Evolutionary conservation across 2,888 invertebrate genomes (phyloP), one percentile per base, ranked within the genome.

Genomic region (Lasioglossum pauxillum): DNA sequence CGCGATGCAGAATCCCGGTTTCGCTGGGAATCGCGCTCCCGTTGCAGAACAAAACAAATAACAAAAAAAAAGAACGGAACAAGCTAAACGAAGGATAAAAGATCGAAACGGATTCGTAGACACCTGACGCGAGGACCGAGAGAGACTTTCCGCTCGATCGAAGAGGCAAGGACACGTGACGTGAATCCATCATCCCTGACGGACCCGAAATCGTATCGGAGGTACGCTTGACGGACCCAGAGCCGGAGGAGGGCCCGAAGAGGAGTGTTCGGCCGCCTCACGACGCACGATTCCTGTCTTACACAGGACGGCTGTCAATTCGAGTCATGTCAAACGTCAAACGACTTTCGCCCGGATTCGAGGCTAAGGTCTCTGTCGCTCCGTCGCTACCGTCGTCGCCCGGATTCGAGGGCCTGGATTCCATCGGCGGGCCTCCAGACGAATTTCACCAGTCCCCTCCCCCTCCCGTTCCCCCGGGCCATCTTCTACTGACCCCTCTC

Each of bases 221-320:
- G 88, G 73, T 49, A 75, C 73, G 57, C 19, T 19, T 69, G 84
- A 78, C 79, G 71, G 60, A 49, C 41, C 44, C 38, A 14, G 16
- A 57, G n/a, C n/a, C 35, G 8, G 78, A 49, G 12, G 73, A 69
- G 86, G 71, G 57, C 78, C 67, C 23, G 7, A 64, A 35, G 57
- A 57, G 2, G 82, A 86, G 86, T 83, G 87, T 83, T 87, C 78
- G 46, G 27, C 35, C 76, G 86, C 86, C 80, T 84, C 86, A 84
- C 84, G 88, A 87, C 88, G 84, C 85, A 83, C 87, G 90, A 91
- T 87, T 87, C 87, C 87, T 92, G 90, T 92, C 89, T 81, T 88
- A 91, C 89, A 92, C 88, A 88, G 85, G 89, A 83, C 89, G 89
- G 88, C 92, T 92, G 92, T 93, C 92, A 92, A 90, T 92, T 92